Percentiles rank a stretch among this genome's conserved stretches.
These are phyloP conservation scores for Papilio gigon DNA, from an alignment of 2,888 invertebrate genomes.

Conservation along the genomic window DNA sequence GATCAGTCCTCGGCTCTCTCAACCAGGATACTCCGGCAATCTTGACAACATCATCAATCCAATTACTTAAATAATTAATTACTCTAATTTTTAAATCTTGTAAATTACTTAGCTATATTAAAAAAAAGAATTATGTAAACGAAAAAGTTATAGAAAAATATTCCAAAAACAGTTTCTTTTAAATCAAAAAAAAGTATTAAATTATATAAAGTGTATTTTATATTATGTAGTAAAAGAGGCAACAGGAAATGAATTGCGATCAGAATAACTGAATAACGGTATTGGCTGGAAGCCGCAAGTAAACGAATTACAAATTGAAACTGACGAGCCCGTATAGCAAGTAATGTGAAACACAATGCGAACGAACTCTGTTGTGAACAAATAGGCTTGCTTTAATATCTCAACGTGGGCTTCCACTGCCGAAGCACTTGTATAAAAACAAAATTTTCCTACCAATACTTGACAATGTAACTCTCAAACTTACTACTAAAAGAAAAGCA, in stretches of 20 bases:
- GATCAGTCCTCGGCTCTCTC: too few species aligned
- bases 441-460: too few species aligned
- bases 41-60: too few species aligned
- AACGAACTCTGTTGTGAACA: background rate
- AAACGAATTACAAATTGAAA: slow-evolving; percentile 30
- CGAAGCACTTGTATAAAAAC: too few species aligned
- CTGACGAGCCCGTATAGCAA: slow-evolving; percentile 5
- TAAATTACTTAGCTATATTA: too few species aligned
- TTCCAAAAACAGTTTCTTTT: background rate
- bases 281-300: background rate
- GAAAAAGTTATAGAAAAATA: background rate
- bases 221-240: background rate
- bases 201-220: background rate
- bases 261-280: slow-evolving; percentile 21
- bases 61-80: too few species aligned
- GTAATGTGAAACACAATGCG: background rate
- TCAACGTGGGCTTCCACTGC: too few species aligned
- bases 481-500: too few species aligned
- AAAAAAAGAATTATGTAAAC: background rate
- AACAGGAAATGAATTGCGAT: background rate
- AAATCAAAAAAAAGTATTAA: background rate
- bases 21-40: too few species aligned
- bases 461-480: too few species aligned
- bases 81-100: too few species aligned
- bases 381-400: too few species aligned